Conservation (phyloP, 2,797 vertebrate genomes). For the Carapus acus region DNA sequence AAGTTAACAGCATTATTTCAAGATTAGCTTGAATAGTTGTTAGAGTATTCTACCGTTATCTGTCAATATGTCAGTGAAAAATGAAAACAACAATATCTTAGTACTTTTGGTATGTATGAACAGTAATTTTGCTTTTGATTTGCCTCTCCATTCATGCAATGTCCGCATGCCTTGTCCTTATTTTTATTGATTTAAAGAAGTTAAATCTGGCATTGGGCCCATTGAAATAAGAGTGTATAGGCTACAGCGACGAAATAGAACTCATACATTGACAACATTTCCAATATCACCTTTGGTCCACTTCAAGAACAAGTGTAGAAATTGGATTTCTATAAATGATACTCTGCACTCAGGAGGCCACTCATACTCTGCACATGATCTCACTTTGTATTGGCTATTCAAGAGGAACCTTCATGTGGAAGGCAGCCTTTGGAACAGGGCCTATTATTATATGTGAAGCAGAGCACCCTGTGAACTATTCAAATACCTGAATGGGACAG, state of each 20-base stretch:
- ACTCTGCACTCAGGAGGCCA: slow-evolving; percentile 42
- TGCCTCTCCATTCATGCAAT: too few relatives aligned
- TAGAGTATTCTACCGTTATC: too few relatives aligned
- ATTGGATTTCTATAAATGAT: slow-evolving; percentile 51
- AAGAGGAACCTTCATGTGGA: slow-evolving; percentile 64
- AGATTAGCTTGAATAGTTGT: too few relatives aligned
- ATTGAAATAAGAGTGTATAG: slow-evolving; percentile 16
- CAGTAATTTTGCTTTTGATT: too few relatives aligned
- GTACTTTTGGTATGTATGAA: too few relatives aligned
- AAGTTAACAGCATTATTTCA: too few relatives aligned
- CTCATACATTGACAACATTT: slow-evolving; percentile 42
- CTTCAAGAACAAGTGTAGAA: slow-evolving; percentile 56
- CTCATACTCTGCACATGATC: slow-evolving; percentile 59
- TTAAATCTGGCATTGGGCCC: slow-evolving; percentile 18
- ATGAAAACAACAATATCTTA: too few relatives aligned
- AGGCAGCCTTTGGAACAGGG: slow-evolving; percentile 65
- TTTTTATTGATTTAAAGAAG: slow-evolving; percentile 34
- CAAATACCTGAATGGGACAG: slow-evolving; percentile 61
- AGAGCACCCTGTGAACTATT: slow-evolving; percentile 64
- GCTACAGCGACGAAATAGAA: neutral
- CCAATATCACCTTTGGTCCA: slow-evolving; percentile 55
- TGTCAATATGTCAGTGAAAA: too few relatives aligned
- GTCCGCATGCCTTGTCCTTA: slow-evolving; percentile 6
- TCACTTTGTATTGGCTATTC: slow-evolving; percentile 63
- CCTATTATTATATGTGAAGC: slow-evolving; percentile 70